phyloP scores from a whole-genome alignment of 2,797 vertebrate genomes.

The Lagodon rhomboides region DNA sequence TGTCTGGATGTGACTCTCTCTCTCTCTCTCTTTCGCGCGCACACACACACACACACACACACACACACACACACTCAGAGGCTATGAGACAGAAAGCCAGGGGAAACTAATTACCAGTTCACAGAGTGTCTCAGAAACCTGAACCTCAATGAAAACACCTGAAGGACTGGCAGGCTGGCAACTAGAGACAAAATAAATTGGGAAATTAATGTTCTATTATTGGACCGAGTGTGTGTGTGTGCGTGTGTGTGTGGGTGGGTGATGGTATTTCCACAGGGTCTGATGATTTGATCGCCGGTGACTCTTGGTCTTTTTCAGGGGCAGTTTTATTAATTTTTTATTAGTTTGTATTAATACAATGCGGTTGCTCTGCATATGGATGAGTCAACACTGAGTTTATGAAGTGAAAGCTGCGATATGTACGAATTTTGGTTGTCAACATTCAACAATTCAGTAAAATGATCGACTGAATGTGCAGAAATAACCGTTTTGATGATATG shows the following conservation, averaged over 20 bases:
- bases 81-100: constrained; percentile 67
- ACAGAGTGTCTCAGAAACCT: constrained; percentile 74
- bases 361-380: constrained; percentile 5
- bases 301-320: constrained; percentile 45
- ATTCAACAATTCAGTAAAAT: too few species aligned
- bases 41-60: constrained; percentile 37
- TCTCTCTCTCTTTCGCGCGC: constrained; percentile 1
- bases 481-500: too few species aligned
- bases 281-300: constrained; percentile 68
- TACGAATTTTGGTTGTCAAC: too few species aligned
- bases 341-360: constrained; percentile 52
- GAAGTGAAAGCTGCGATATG: neutral
- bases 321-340: constrained; percentile 53
- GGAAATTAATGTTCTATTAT: constrained; percentile 81
- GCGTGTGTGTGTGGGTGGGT: constrained; percentile 23
- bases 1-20: constrained; percentile 76
- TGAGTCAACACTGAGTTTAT: constrained; percentile 4
- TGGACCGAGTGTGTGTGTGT: constrained; percentile 40
- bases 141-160: constrained; percentile 79
- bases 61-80: constrained; percentile 37
- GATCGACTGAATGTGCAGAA: too few species aligned
- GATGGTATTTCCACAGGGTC: constrained; percentile 52
- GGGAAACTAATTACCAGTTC: constrained; percentile 83
- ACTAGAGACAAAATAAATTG: constrained; percentile 79
- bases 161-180: constrained; percentile 75